phyloP scores from a whole-genome alignment of 2,797 vertebrate genomes.

The Merluccius polli region DNA sequence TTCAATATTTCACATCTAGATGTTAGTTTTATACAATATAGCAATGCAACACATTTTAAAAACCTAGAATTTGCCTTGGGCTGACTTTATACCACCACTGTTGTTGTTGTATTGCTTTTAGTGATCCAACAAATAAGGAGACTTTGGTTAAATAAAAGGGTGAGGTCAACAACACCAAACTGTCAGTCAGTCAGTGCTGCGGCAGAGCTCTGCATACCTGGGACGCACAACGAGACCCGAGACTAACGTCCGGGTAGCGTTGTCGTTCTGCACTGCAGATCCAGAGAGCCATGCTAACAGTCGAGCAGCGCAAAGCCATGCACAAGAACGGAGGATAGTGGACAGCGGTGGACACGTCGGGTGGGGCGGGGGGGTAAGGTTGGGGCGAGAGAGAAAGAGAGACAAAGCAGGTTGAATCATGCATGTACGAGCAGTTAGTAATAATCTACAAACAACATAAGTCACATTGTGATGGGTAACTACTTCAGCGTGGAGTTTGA shows the following conservation, averaged over 20 bases:
- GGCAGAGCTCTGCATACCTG: constrained; percentile 52
- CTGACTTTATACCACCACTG: background rate
- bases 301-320: constrained; percentile 43
- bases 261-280: constrained; percentile 59
- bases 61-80: background rate
- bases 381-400: constrained; percentile 3
- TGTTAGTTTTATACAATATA: constrained; percentile 28
- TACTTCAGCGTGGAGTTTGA: background rate
- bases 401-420: constrained; percentile 32
- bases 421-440: constrained; percentile 48
- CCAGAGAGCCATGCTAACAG: constrained; percentile 71
- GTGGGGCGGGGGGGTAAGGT: constrained; percentile 17
- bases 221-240: constrained; percentile 43
- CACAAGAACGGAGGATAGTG: background rate
- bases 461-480: background rate
- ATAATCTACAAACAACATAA: background rate
- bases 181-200: constrained; percentile 14
- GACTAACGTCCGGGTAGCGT: constrained; percentile 39
- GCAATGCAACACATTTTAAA: background rate
- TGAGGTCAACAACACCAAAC: constrained; percentile 11
- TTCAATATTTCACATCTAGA: constrained; percentile 6
- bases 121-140: background rate
- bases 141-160: background rate
- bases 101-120: background rate
- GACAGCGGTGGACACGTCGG: background rate